Base-by-base conservation (phyloP, 2,113 vertebrate genomes). In the Picathartes gymnocephalus region DNA sequence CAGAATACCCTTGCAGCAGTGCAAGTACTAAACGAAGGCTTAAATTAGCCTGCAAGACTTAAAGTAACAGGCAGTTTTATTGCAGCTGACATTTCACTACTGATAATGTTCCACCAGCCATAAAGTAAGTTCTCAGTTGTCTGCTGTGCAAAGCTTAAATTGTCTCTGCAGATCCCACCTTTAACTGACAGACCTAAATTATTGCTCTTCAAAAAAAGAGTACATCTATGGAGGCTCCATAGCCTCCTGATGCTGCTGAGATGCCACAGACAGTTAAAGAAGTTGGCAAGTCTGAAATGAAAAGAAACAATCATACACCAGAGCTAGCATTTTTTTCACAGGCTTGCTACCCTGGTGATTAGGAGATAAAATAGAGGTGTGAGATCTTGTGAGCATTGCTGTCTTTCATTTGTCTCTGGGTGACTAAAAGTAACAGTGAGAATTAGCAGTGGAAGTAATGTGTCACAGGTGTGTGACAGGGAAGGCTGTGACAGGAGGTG, bases 41-140 rank as follows among this genome's bases (percentile, higher is more conserved):
- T 87, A 89, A 95, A 91, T 91, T 91, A 68, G 60, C 57, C 72
- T 56, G 9, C 20, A 57, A 72, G 69, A 45, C 40, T 76, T 92
- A 60, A 79, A 93, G 70, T 40, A 74, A 74, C 0, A 2, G 60
- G 16, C 56, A 60, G 39, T 56, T 92, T 74, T 62, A 76, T 53
- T 79, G 69, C 18, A 13, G 47, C n/a, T 37, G 5, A 89, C 16
- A 2, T 56, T 83, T 70, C 21, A 30, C 39, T 21, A 0, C 20
- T 39, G 72, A 9, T 73, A 47, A 21, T 71, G 24, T 51, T 91
- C 39, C 10, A 27, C 39, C 20, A 40, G 24, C 15, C 9, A 44
- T 88, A 50, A 94, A 94, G 58, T 84, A 57, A 45, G 40, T 80
- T 77, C 69, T 88, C n/a, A 51, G 15, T 12, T 6, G 2, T 70